Base-by-base conservation (phyloP, 2,797 vertebrate genomes). In the Remorina albescens region DNA sequence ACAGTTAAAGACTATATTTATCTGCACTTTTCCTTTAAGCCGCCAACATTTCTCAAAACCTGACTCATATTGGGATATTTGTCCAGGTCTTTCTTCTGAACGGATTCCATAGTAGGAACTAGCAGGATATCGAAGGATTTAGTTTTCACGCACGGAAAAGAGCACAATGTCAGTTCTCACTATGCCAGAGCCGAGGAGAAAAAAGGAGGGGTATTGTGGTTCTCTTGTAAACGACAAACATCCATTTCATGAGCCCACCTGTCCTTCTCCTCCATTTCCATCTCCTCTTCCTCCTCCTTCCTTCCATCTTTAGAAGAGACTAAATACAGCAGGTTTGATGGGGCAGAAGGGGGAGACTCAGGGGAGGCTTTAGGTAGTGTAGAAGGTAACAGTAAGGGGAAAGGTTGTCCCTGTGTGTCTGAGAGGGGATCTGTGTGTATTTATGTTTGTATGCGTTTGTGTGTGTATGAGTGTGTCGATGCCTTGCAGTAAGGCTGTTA, bases 251-350 rank as follows among this genome's bases (percentile, higher is more conserved):
- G 16, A 80, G 66, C 75, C 78, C 80, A 71, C 64, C 74, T 64
- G 64, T 82, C 80, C 75, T 74, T 78, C 71, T 86, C 55, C 42
- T 80, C 65, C 47, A 44, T 72, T 39, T 60, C 68, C 25, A 69
- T 30, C 39, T 67, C 37, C 13, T 66, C 61, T 41, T 68, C 54
- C 47, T 70, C 30, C 26, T 50, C n/a, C 13, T 55, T 88, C 66
- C 77, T 78, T 84, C 79, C 80, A 54, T 89, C 80, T 81, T 87
- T 72, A 83, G 84, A 89, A 81, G 74, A 91, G 78, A 90, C 81
- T 81, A 86, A 78, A 90, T 82, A 91, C 91, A 90, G 89, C 90
- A 92, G 86, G 88, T 82, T 88, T 72, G 80, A 81, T 78, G 60
- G 84, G 80, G 67, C 74, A 78, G 82, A 85, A 81, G 76, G 76